Conservation (phyloP, 1,140 invertebrate genomes). For the Ctenoplectra terminalis region DNA sequence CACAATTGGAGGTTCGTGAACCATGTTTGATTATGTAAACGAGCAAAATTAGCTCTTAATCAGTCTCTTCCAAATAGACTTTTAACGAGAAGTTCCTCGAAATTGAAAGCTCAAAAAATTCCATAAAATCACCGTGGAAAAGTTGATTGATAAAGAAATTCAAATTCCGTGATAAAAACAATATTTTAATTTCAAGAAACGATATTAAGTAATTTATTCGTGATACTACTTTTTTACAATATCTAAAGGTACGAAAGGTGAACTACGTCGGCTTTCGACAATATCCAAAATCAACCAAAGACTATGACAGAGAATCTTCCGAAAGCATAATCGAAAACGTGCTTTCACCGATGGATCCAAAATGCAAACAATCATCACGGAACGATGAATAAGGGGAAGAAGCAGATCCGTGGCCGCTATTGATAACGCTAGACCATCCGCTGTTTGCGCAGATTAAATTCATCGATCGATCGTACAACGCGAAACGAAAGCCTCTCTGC, state of each 20-base stretch:
- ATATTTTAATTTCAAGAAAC: not conserved
- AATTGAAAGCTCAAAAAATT: not conserved
- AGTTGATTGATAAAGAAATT: not conserved
- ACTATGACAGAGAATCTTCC: not conserved
- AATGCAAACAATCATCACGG: not conserved
- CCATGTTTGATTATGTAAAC: conserved; percentile 27
- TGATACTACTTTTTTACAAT: not conserved
- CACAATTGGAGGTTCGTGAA: not conserved
- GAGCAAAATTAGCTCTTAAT: conserved; percentile 6
- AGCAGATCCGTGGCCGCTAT: conserved; percentile 53
- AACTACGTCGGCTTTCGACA: not conserved
- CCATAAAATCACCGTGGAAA: too few species aligned
- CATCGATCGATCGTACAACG: conserved; percentile 62
- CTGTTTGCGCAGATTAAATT: conserved; percentile 67
- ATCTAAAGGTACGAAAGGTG: not conserved
- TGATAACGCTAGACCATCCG: conserved; percentile 52
- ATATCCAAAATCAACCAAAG: not conserved
- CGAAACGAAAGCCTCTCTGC: conserved; percentile 50
- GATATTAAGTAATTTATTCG: not conserved
- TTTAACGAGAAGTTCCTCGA: not conserved
- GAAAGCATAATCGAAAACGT: not conserved
- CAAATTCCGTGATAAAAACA: not conserved
- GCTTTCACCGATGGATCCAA: not conserved
- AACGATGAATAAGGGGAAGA: conserved; percentile 22
- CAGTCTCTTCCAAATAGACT: conserved; percentile 17